phyloP scores from a whole-genome alignment of 2,888 invertebrate species.

The Cryptus armator region DNA sequence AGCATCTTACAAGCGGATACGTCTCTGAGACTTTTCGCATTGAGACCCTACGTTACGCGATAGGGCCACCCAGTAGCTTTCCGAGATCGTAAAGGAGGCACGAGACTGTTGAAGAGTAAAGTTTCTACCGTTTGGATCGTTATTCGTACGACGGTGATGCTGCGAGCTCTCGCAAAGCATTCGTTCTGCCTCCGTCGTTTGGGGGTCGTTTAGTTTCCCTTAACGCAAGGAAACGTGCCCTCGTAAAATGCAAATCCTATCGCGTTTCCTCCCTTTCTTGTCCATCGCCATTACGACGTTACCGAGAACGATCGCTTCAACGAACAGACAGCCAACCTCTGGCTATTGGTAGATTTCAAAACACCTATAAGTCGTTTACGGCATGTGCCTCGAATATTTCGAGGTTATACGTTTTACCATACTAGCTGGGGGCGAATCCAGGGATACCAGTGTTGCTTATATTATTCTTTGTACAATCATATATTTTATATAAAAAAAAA shows the following conservation, averaged over 20 bases:
- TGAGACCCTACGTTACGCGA: conserved; percentile 18
- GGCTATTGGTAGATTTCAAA: conserved; percentile 33
- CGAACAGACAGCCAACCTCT: conserved; percentile 9
- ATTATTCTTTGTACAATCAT: not conserved
- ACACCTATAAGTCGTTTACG: conserved; percentile 35
- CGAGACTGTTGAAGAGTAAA: conserved; percentile 34
- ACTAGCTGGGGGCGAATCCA: too few relatives aligned
- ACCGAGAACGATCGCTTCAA: conserved; percentile 48
- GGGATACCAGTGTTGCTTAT: not conserved
- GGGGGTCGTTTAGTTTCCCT: conserved; percentile 64
- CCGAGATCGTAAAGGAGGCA: conserved; percentile 49
- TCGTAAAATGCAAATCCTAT: conserved; percentile 72
- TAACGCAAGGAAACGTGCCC: conserved; percentile 65
- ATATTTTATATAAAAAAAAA: not conserved
- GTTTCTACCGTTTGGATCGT: conserved; percentile 37
- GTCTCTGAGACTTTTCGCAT: not conserved
- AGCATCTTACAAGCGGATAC: not conserved
- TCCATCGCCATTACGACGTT: conserved; percentile 59
- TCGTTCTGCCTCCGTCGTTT: conserved; percentile 35
- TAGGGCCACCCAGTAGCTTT: conserved; percentile 13
- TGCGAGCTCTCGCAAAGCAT: conserved; percentile 39
- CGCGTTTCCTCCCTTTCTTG: conserved; percentile 27
- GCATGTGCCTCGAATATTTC: conserved; percentile 4
- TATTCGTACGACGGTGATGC: conserved; percentile 37
- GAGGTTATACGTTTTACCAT: not conserved